Evolutionary conservation across 2,113 vertebrate species (phyloP).

Genomic region (Hystrix cristata): DNA sequence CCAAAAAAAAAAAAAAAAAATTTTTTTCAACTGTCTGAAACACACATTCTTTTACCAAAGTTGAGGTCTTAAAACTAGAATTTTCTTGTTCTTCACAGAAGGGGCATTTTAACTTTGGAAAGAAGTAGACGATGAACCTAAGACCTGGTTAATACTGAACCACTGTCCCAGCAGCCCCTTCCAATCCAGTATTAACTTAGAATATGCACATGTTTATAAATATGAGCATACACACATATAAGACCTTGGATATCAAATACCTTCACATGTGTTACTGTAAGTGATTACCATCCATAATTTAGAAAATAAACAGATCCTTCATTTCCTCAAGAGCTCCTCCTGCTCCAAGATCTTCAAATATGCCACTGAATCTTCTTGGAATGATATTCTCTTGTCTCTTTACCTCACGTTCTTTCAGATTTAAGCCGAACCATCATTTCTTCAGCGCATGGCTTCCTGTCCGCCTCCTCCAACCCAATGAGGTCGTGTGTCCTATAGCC

Average conservation of each 20-base stretch:
- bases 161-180: neutral
- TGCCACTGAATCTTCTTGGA: neutral
- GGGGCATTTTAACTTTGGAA: constrained; percentile 48
- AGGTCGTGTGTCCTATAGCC: neutral
- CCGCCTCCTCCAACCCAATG: neutral
- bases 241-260: neutral
- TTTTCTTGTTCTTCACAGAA: constrained; percentile 15
- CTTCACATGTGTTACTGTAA: neutral
- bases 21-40: constrained; percentile 18
- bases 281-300: neutral
- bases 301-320: constrained; percentile 48
- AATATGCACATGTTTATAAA: neutral
- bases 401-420: constrained; percentile 16
- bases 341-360: constrained; percentile 36
- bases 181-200: constrained; percentile 17
- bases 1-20: too few relatives aligned
- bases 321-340: constrained; percentile 16
- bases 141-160: neutral
- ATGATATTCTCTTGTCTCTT: neutral
- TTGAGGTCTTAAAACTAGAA: constrained; percentile 44
- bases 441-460: constrained; percentile 26
- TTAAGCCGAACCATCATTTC: constrained; percentile 32
- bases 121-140: constrained; percentile 32
- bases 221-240: neutral
- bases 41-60: constrained; percentile 37